Conservation (phyloP, 2,113 vertebrate genomes). For the Menura novaehollandiae region DNA sequence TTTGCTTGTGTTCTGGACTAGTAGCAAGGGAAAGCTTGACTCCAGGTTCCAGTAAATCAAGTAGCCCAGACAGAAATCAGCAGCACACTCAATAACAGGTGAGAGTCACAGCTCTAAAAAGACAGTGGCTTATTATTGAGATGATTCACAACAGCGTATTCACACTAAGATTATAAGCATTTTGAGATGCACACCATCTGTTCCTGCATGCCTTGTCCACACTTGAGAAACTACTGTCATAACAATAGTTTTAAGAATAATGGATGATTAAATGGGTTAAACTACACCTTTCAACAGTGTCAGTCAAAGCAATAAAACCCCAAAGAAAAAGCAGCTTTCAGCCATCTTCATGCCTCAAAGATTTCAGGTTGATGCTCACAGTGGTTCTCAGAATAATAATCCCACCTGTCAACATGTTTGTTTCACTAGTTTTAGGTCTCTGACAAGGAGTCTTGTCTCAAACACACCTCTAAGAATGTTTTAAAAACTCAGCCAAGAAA, state of each 20-base stretch:
- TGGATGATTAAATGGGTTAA: neutral
- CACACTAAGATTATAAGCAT: neutral
- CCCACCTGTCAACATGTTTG: neutral
- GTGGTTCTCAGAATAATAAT: neutral
- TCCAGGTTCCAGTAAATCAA: neutral
- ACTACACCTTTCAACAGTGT: neutral
- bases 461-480: neutral
- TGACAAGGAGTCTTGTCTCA: neutral
- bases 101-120: neutral
- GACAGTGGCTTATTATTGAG: neutral
- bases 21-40: neutral
- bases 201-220: neutral
- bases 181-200: neutral
- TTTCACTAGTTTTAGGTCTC: neutral
- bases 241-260: neutral
- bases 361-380: neutral
- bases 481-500: neutral
- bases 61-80: neutral
- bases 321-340: neutral
- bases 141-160: neutral
- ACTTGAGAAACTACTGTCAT: neutral
- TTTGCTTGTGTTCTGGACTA: neutral
- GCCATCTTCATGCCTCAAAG: neutral
- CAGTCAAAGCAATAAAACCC: neutral
- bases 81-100: neutral